Base-by-base conservation (phyloP, 2,888 invertebrate genomes). In the Pristionchus mayeri region DNA sequence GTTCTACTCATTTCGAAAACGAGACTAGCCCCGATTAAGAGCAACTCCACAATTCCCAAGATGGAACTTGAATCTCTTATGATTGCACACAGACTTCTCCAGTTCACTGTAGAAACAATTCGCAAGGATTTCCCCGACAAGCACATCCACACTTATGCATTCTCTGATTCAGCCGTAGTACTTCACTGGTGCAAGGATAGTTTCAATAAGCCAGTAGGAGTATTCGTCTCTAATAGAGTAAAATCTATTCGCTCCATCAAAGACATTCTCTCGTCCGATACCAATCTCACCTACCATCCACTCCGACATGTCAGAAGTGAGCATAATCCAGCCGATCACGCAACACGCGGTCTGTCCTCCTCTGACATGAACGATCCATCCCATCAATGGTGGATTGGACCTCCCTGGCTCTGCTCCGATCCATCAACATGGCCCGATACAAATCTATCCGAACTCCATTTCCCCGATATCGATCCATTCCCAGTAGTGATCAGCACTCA, bases 311-410 rank as follows among this genome's bases (percentile, higher is more conserved):
- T 75, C 2, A n/a, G 48, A 4, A 75, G 44, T n/a, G 76, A 76
- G 44, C 18, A 48, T 27, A 76, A 76, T 48, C 76, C 76, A 24
- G 76, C 76, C 3, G 76, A 76, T 48, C 76, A 76, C 24, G 24
- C 48, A 1, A 76, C 76, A 27, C 48, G 76, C 2, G 76, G 76
- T 4, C 48, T 76, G 2, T 21, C 76, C 21, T 13, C 44, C 27
- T 1, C 6, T 6, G 76, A 76, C 2, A 76, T 76, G 76, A 76
- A 76, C 48, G 11, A 76, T 24, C 24, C 48, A 2, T 24, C 21
- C 3, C 76, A 76, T 44, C 76, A 76, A 27, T 76, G 76, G 76
- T 76, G 76, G 76, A 27, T 13, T 2, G 76, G 76, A 4, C 76
- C 76, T 2, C 16, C 9, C 6, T 76, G 76, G 76, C 11, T 76